These are phyloP conservation scores for Oncorhynchus clarkii DNA, from an alignment of 2,113 vertebrate genomes.

Conservation along the genomic window DNA sequence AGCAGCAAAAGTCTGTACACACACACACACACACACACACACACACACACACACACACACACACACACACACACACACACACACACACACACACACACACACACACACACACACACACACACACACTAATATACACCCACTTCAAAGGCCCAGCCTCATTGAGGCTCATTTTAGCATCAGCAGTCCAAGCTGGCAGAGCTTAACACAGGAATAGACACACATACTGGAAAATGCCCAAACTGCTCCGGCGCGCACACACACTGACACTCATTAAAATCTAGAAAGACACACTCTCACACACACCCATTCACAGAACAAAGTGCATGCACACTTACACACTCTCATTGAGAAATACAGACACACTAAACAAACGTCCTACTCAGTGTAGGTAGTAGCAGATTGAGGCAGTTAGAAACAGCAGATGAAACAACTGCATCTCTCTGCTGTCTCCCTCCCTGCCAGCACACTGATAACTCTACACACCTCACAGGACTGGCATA, in stretches of 20 bases:
- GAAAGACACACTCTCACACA: no score
- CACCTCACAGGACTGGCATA: conserved; percentile 61
- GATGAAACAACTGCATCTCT: conserved; percentile 64
- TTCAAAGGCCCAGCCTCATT: conserved; percentile 18
- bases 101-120: background rate
- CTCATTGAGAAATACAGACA: no score
- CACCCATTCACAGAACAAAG: no score
- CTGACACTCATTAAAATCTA: conserved; percentile 32
- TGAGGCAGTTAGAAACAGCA: conserved; percentile 70
- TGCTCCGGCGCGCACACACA: conserved; percentile 35
- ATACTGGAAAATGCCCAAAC: conserved; percentile 4
- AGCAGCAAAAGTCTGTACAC: background rate
- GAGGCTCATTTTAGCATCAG: conserved; percentile 54
- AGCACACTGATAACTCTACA: conserved; percentile 63
- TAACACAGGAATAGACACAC: conserved; percentile 27
- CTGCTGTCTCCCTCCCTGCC: conserved; percentile 67
- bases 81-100: no score
- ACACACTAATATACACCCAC: conserved; percentile 28
- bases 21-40: conserved; percentile 14
- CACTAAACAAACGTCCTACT: conserved; percentile 19
- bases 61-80: conserved; percentile 15
- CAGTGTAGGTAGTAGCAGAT: conserved; percentile 57
- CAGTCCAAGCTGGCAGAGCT: conserved; percentile 21
- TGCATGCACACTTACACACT: no score
- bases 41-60: conserved; percentile 21